Evolutionary conservation across 2,797 vertebrate genomes (phyloP).

Genomic region (Leontocebus nigricollis): DNA sequence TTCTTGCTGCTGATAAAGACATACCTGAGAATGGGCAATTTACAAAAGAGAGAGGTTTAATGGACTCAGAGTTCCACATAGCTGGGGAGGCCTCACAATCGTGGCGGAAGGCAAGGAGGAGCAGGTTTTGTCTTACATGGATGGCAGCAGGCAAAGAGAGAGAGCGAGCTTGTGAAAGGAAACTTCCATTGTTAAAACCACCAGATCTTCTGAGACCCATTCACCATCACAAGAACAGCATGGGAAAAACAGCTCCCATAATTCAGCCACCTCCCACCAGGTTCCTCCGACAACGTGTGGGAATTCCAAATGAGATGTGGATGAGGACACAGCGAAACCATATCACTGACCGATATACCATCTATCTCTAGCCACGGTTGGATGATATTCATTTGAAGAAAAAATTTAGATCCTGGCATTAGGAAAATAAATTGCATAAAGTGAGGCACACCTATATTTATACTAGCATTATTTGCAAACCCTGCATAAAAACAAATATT

Average conservation of each 20-base stretch:
- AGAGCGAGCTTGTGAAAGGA: background rate
- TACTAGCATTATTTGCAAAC: background rate
- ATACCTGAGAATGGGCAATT: background rate
- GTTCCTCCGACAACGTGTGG: background rate
- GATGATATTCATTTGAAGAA: background rate
- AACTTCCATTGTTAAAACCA: background rate
- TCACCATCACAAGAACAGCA: background rate
- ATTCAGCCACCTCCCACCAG: background rate
- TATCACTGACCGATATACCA: background rate
- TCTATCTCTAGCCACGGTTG: background rate
- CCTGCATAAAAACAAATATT: conserved; percentile 25
- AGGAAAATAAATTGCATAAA: conserved; percentile 20
- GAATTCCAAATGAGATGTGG: background rate
- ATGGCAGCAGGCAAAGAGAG: background rate
- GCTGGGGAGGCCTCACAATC: background rate
- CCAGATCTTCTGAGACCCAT: background rate
- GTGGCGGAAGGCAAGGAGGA: background rate
- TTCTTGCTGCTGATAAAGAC: background rate
- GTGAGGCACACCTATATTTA: background rate
- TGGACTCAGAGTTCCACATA: background rate
- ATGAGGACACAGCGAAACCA: background rate
- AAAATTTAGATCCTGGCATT: background rate
- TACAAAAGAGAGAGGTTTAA: background rate
- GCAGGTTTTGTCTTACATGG: background rate
- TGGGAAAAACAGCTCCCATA: background rate